Percentiles rank a stretch among this genome's conserved stretches.
Evolutionary conservation across 2,113 vertebrate genomes (phyloP).

Genomic region (Melospiza melodia): DNA sequence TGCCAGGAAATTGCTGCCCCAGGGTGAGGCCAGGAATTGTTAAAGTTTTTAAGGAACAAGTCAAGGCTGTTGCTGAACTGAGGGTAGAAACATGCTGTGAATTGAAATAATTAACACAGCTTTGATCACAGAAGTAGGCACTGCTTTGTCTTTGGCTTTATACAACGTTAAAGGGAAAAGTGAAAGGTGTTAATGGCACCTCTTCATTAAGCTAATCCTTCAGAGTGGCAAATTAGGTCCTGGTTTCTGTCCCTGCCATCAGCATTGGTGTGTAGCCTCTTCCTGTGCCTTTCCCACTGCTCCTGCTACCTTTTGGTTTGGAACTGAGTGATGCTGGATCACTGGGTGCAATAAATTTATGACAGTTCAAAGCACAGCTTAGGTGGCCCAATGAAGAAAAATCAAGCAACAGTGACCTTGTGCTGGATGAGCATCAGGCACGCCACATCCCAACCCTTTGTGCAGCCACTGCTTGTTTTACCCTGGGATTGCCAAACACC

Average conservation of each 20-base stretch:
- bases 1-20: slow-evolving; percentile 32
- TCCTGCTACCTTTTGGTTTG: background rate
- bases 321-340: background rate
- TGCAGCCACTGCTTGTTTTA: background rate
- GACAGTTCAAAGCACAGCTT: background rate
- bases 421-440: background rate
- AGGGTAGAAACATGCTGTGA: background rate
- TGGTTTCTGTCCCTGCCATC: background rate
- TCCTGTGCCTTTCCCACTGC: background rate
- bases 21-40: background rate
- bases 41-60: background rate
- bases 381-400: background rate
- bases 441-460: background rate
- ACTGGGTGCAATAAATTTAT: background rate
- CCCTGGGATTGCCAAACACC: background rate
- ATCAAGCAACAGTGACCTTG: background rate
- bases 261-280: background rate
- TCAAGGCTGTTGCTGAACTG: background rate
- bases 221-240: background rate
- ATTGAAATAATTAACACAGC: background rate
- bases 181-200: background rate
- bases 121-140: background rate
- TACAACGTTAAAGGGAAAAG: background rate
- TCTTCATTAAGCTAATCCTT: background rate
- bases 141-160: background rate